Evolutionary conservation across 2,113 vertebrate genomes (phyloP).

Genomic region (Odontophorus gujanensis): DNA sequence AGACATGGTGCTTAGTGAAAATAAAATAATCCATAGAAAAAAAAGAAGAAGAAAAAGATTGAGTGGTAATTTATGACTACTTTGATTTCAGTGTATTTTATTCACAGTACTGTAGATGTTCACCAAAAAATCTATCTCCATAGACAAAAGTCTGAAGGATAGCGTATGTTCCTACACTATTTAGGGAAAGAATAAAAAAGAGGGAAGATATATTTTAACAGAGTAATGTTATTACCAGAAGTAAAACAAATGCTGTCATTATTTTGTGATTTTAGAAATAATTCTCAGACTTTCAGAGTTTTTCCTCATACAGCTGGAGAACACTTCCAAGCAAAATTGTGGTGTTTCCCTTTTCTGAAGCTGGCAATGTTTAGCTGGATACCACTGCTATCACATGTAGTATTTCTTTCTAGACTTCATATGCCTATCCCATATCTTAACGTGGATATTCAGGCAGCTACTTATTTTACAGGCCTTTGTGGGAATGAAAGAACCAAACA

Average conservation of each 20-base stretch:
- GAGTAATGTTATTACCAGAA: not conserved
- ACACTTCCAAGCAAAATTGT: not conserved
- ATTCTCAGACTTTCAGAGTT: not conserved
- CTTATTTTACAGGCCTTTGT: not conserved
- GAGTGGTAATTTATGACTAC: not conserved
- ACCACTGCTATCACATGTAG: not conserved
- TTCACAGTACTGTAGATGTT: not conserved
- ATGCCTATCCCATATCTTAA: not conserved
- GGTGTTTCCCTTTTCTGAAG: not conserved
- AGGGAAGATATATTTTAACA: not conserved
- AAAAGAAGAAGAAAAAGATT: not conserved
- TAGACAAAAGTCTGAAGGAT: not conserved
- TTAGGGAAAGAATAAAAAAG: not conserved
- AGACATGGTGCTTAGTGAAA: not conserved
- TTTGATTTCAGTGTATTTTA: not conserved
- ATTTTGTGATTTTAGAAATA: not conserved
- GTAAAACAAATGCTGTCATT: not conserved
- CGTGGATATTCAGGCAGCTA: not conserved
- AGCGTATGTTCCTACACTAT: not conserved
- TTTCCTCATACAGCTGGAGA: not conserved
- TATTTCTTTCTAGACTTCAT: not conserved
- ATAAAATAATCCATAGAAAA: not conserved
- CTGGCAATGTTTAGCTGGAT: not conserved
- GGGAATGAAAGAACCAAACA: not conserved
- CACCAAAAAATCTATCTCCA: not conserved